phyloP scores from a whole-genome alignment of 2,888 invertebrate genomes.

The Psylliodes chrysocephalus region DNA sequence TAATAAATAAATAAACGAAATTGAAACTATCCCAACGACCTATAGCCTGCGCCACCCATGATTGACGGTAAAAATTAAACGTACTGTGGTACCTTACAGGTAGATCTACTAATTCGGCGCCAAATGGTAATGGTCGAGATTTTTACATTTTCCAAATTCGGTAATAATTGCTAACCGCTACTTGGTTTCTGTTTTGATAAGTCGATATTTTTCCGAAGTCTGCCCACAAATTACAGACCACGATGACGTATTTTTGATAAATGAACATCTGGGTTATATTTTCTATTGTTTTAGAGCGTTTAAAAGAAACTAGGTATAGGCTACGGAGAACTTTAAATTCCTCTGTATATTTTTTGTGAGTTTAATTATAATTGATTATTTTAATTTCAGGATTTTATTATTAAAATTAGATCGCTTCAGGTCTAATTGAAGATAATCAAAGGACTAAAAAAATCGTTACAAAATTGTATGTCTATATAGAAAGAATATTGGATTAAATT shows the following conservation, averaged over 20 bases:
- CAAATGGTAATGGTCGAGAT: conserved; percentile 54
- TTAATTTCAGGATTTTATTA: not conserved
- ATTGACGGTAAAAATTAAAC: not conserved
- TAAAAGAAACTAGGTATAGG: conserved; percentile 5
- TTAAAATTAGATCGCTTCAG: not conserved
- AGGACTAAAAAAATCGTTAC: no score
- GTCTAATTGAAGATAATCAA: no score
- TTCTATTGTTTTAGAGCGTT: conserved; percentile 23
- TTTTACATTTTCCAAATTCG: conserved; percentile 53
- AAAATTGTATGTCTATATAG: no score
- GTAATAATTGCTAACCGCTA: conserved; percentile 58
- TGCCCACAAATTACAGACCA: conserved; percentile 58
- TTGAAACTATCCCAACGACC: no score
- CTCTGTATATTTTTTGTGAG: not conserved
- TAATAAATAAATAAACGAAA: no score
- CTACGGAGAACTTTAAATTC: no score
- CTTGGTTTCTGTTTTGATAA: conserved; percentile 56
- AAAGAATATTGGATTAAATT: no score
- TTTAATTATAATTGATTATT: conserved; percentile 4
- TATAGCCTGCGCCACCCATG: no score
- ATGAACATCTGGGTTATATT: conserved; percentile 48
- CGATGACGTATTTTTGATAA: conserved; percentile 58
- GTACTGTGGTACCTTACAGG: conserved; percentile 42
- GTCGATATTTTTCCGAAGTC: conserved; percentile 45
- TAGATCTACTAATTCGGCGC: conserved; percentile 58